Conservation (phyloP, 2,113 vertebrate species). For the Myrmecobius fasciatus region DNA sequence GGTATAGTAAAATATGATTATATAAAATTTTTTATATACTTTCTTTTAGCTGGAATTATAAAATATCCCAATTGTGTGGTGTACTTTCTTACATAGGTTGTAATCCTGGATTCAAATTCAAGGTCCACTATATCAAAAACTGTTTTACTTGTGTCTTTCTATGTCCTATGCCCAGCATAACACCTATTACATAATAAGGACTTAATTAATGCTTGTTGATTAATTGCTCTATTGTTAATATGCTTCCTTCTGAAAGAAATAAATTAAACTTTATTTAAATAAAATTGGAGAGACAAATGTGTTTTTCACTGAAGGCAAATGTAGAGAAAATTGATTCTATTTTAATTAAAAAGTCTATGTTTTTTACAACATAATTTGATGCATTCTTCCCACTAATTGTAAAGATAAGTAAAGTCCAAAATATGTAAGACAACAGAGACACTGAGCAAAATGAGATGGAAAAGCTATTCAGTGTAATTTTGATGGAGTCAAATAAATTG, state of each 20-base stretch:
- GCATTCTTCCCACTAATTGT: not conserved
- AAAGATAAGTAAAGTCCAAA: not conserved
- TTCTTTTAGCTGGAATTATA: not conserved
- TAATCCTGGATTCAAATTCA: not conserved
- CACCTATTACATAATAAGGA: not conserved
- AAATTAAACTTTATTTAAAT: slow-evolving; percentile 44
- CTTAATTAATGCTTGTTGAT: not conserved
- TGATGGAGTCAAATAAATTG: not conserved
- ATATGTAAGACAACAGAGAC: not conserved
- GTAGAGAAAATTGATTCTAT: not conserved
- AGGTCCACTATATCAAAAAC: not conserved
- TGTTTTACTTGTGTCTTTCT: not conserved
- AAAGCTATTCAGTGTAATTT: not conserved
- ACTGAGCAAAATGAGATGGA: not conserved
- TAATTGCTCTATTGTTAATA: not conserved
- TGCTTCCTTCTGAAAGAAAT: slow-evolving; percentile 31
- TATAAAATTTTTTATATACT: not conserved
- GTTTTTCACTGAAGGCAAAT: slow-evolving; percentile 56
- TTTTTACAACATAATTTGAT: not conserved
- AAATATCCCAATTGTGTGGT: not conserved
- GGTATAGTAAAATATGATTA: not conserved
- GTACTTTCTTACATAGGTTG: not conserved
- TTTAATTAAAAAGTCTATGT: slow-evolving; percentile 21
- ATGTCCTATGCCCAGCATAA: not conserved
- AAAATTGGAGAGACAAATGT: slow-evolving; percentile 56